These are phyloP conservation scores for Plectrocnemia conspersa DNA, from an alignment of 1,140 invertebrate genomes.

Conservation along the genomic window DNA sequence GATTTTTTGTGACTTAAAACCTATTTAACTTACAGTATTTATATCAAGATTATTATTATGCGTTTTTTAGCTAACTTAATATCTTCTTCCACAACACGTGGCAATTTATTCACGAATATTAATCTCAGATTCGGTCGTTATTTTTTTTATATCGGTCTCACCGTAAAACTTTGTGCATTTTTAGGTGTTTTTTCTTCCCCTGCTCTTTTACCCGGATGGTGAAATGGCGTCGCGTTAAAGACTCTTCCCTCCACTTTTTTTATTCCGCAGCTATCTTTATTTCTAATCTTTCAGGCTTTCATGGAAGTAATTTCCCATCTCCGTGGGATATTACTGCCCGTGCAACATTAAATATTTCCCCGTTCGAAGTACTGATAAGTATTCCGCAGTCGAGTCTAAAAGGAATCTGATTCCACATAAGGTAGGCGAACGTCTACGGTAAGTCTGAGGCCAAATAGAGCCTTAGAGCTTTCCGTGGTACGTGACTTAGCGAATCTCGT, in stretches of 20 bases:
- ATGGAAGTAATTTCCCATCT: conserved; percentile 17
- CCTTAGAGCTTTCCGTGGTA: conserved; percentile 23
- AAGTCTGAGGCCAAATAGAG: conserved; percentile 30
- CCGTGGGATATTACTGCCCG: conserved; percentile 19
- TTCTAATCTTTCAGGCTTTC: conserved; percentile 12
- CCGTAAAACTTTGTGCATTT: too few species aligned
- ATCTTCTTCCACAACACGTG: too few species aligned
- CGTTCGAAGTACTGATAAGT: conserved; percentile 33
- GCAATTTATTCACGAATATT: too few species aligned
- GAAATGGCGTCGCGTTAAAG: too few species aligned
- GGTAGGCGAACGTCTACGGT: conserved; percentile 18
- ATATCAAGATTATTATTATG: too few species aligned
- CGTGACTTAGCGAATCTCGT: conserved; percentile 26
- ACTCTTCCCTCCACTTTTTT: not conserved
- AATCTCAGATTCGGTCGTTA: too few species aligned
- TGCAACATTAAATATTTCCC: conserved; percentile 32
- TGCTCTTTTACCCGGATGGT: too few species aligned
- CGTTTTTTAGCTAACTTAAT: too few species aligned
- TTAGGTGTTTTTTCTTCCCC: too few species aligned
- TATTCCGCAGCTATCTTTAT: not conserved
- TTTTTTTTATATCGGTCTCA: too few species aligned
- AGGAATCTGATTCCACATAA: conserved; percentile 34
- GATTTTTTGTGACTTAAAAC: too few species aligned
- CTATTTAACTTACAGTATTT: too few species aligned
- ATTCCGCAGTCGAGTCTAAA: conserved; percentile 29